Base-by-base conservation (phyloP, 2,888 invertebrate genomes). In the Brenthis ino region DNA sequence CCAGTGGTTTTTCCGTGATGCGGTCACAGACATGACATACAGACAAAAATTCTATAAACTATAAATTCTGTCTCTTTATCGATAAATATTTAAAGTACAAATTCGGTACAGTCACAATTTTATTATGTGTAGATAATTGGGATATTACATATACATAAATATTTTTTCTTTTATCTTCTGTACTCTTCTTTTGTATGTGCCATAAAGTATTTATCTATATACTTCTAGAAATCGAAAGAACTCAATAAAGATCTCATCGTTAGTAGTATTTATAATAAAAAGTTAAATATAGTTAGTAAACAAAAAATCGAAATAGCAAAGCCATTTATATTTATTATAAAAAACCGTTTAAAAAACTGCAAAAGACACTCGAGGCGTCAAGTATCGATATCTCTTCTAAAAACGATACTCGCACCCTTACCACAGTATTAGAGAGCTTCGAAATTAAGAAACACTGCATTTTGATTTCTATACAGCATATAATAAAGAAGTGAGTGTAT, bases 381-480 rank as follows among this genome's bases (percentile, higher is more conserved):
- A 82, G 85, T 87, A 85, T 87, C 88, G 82, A 85, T 86, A 84
- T 83, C 86, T 76, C 72, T 79, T 79, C 80, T 79, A 80, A 85
- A 85, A 82, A 79, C 79, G 87, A 85, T 86, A 86, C 86, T 77
- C 73, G 72, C 72, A 56, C 64, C 20, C 66, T 61, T 55, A 66
- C 65, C 57, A 69, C 20, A 16, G 16, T 43, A 50, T 53, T 43
- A 20, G 60, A 20, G 50, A 50, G 50, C 67, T 69, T 69, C 68
- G 37, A 61, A 57, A 51, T 13, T 20, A 57, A 58, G 37, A 55
- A 8, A 28, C 56, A 63, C 67, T 57, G 13, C 6, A 68, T 61
- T 74, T 55, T 74, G 33, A 56, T 28, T 71, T 60, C 67, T 75
- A 73, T 50, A 0, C 0, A 0, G 0, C 3, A 43, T 13, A 14